Base-by-base conservation (phyloP, 2,113 vertebrate genomes). In the Loxodonta africana region DNA sequence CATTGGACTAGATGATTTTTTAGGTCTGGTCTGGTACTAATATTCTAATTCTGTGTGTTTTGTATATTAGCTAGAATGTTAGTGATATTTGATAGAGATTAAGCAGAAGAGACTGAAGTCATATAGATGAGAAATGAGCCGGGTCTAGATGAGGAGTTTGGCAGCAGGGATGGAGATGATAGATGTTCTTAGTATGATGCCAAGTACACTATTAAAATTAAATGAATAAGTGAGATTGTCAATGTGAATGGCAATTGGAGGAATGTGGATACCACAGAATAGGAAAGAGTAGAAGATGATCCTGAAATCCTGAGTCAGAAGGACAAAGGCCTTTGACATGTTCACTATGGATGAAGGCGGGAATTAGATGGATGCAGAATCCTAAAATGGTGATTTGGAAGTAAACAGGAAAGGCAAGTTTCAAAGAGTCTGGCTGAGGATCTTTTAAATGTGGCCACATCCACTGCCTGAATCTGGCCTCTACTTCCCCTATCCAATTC, bases 171-270 rank as follows among this genome's bases (percentile, higher is more conserved):
- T 3, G 20, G n/a, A 87, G 82, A 80, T 0, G 41, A 71, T 23
- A 30, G 17, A 17, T 80, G 4, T 17, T 26, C 44, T 0, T 33
- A 25, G 25, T 37, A 15, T 69, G 62, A 25, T 30, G 85, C 74
- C 67, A 83, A 77, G 57, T 46, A 81, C 65, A 83, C 7, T 46
- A 51, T 57, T 90, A 92, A 91, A 95, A 67, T 51, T 30, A 67
- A 86, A 76, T 89, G 60, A 69, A 20, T 44, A 23, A 25, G n/a
- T 37, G 81, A 71, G 71, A 37, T 30, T 37, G 46, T 41, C 73
- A 65, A 1, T 65, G 3, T 44, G 41, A 88, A 88, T 71, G 44
- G 26, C 23, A 65, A 4, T 37, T 46, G 14, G 89, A 77, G 44
- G 20, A 57, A 60, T 57, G 77, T 53, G 46, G 73, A 6, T 44